Percentiles rank a stretch among this genome's conserved stretches.
phyloP scores from a whole-genome alignment of 37 sponge, comb jelly and placozoan genomes.

The Mnemiopsis leidyi region DNA sequence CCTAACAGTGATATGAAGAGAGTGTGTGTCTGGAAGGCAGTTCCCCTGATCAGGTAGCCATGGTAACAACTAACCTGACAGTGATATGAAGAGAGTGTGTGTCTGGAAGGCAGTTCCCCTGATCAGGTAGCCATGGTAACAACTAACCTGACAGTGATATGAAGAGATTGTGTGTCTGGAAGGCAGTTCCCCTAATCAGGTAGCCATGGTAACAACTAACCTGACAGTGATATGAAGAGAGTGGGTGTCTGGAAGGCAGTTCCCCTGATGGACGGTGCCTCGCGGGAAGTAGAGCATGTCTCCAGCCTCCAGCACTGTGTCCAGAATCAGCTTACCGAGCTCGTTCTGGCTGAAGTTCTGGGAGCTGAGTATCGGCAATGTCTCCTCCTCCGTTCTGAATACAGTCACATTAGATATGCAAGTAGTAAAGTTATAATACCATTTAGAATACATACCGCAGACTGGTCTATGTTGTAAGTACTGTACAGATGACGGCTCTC shows the following conservation, averaged over 20 bases:
- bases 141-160: slow-evolving; percentile 80
- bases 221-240: not conserved
- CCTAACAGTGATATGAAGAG: not conserved
- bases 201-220: too few species aligned
- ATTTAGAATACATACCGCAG: too few species aligned
- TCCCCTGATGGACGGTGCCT: slow-evolving; percentile 89
- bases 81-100: not conserved
- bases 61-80: not conserved
- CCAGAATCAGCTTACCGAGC: slow-evolving; percentile 80
- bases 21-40: too few species aligned
- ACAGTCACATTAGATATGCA: too few species aligned
- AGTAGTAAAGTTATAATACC: too few species aligned
- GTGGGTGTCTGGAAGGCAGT: not conserved
- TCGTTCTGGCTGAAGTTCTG: slow-evolving; percentile 79
- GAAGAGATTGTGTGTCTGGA: slow-evolving; percentile 85
- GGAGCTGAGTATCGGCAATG: not conserved
- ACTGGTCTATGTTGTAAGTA: too few species aligned
- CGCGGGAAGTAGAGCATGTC: slow-evolving; percentile 97
- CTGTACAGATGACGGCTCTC: too few species aligned
- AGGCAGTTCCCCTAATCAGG: too few species aligned
- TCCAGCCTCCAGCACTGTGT: slow-evolving; percentile 81
- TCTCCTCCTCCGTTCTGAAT: not conserved
- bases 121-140: too few species aligned
- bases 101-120: too few species aligned
- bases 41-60: too few species aligned